A percentile compares a stretch with the other conserved stretches of the same genome.
Evolutionary conservation across 1,140 invertebrate species (phyloP).

Genomic region (Pseudoatta argentina): DNA sequence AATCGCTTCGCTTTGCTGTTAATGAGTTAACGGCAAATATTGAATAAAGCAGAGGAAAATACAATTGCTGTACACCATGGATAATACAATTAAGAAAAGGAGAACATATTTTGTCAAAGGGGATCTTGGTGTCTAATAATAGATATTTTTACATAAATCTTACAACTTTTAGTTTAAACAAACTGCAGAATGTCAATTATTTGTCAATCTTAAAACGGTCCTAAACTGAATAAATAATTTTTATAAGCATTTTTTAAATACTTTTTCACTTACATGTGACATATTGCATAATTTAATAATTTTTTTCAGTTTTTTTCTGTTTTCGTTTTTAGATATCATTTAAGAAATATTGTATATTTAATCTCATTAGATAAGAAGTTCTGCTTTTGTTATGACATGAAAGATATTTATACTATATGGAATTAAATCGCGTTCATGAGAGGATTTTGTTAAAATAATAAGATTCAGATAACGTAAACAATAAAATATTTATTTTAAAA

Average conservation of each 20-base stretch:
- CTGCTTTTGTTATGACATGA: not conserved
- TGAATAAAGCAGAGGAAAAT: constrained; percentile 17
- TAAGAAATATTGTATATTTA: not conserved
- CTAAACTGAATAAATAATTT: not conserved
- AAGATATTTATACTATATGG: constrained; percentile 16
- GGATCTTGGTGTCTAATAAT: too few relatives aligned
- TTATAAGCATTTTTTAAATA: not conserved
- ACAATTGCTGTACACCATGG: not conserved
- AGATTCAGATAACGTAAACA: not conserved
- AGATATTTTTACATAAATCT: too few relatives aligned
- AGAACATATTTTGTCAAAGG: too few relatives aligned
- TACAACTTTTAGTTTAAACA: too few relatives aligned
- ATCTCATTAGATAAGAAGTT: not conserved
- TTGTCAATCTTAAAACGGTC: too few relatives aligned
- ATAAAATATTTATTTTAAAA: constrained; percentile 18
- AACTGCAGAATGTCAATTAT: too few relatives aligned
- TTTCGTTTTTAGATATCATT: not conserved
- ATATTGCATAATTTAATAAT: not conserved
- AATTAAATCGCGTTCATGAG: constrained; percentile 18
- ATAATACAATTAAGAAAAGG: too few relatives aligned
- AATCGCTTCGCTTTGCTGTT: constrained; percentile 2
- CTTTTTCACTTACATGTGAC: not conserved
- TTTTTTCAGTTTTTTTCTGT: not conserved
- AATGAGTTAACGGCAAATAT: constrained; percentile 13
- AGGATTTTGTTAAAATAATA: constrained; percentile 11